phyloP scores from a whole-genome alignment of 2,888 invertebrate species.

The Spatulosminthurus flaviceps region DNA sequence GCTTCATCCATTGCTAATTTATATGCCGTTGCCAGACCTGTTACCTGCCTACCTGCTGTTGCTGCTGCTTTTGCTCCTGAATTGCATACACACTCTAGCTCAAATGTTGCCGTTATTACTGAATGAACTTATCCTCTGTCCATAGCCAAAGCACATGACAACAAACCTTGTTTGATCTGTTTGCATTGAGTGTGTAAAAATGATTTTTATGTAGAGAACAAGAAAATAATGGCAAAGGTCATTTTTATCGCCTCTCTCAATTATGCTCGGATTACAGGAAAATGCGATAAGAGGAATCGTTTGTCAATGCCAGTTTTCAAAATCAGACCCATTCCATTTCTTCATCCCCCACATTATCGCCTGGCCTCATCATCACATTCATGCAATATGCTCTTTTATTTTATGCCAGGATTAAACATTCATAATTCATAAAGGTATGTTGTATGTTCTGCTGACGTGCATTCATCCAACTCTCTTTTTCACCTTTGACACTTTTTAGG shows the following conservation, averaged over 20 bases:
- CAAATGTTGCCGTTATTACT: conserved; percentile 3
- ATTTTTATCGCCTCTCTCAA: neutral
- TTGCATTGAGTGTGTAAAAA: neutral
- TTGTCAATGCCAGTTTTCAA: conserved; percentile 18
- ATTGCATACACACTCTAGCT: too few relatives aligned
- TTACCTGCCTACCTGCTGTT: too few relatives aligned
- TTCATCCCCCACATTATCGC: neutral
- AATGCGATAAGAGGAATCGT: neutral
- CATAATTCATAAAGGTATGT: neutral
- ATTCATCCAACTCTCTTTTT: neutral
- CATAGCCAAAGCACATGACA: neutral
- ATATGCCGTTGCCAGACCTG: conserved; percentile 18
- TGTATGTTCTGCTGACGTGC: neutral
- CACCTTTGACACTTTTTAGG: neutral
- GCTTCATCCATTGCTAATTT: conserved; percentile 14
- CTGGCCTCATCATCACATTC: neutral
- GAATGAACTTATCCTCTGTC: neutral
- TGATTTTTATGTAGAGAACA: conserved; percentile 7
- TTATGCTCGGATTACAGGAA: conserved; percentile 18
- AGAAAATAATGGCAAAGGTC: conserved; percentile 12
- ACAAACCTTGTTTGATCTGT: neutral
- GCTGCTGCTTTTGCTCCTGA: neutral
- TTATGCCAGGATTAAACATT: neutral
- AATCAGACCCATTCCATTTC: conserved; percentile 4
- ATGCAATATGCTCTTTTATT: too few relatives aligned